Evolutionary conservation across 64 coral and sea anemone genomes (phyloP).

Genomic region (Catalaphyllia jardinei): DNA sequence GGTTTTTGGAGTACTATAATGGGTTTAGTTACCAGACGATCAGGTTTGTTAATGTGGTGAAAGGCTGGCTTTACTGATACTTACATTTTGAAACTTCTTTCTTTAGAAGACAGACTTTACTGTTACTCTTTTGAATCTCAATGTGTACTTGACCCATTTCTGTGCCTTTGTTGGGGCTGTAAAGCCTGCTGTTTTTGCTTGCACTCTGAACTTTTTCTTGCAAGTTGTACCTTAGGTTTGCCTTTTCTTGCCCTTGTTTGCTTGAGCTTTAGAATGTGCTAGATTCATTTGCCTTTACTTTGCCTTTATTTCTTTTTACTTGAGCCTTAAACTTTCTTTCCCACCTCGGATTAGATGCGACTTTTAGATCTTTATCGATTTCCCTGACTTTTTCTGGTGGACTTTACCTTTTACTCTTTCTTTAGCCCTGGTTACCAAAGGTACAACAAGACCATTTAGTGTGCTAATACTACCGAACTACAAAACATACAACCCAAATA

Average conservation of each 20-base stretch:
- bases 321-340: conserved; percentile 26
- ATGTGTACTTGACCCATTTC: conserved; percentile 2
- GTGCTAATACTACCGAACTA: background rate
- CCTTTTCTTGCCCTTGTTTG: background rate
- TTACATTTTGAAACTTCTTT: conserved; percentile 2
- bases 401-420: conserved; percentile 7
- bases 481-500: background rate
- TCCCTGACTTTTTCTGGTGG: conserved; percentile 19
- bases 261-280: background rate
- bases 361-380: conserved; percentile 50
- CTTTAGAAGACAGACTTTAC: background rate
- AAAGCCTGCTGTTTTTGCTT: background rate
- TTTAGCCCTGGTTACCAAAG: conserved; percentile 34
- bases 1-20: background rate
- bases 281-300: background rate
- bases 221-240: background rate
- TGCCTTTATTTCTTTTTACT: conserved; percentile 31
- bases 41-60: background rate
- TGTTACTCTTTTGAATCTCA: background rate
- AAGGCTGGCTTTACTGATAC: background rate
- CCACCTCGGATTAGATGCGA: conserved; percentile 14
- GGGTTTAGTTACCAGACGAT: background rate
- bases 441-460: conserved; percentile 27
- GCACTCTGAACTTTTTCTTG: background rate
- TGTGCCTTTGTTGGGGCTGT: conserved; percentile 15